phyloP scores from a whole-genome alignment of 2,888 invertebrate species.

The Patella caerulea region DNA sequence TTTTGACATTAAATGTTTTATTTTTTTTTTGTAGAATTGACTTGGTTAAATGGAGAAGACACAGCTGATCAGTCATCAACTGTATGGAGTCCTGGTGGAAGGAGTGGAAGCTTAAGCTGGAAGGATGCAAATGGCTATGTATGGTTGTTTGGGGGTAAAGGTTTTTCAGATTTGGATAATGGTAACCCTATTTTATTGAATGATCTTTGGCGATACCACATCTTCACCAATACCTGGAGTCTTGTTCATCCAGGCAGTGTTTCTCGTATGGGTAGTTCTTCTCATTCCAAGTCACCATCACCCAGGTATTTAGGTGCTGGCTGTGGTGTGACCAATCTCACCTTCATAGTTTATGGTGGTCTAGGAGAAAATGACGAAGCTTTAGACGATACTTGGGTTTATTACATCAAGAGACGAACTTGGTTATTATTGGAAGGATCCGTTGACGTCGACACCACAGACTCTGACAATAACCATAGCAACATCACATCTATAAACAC shows the following conservation, averaged over 20 bases:
- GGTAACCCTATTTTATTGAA: constrained; percentile 43
- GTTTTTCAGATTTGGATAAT: constrained; percentile 33
- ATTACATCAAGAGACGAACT: constrained; percentile 35
- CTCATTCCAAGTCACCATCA: constrained; percentile 29
- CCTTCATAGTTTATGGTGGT: constrained; percentile 60
- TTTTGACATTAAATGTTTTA: background rate
- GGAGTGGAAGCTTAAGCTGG: constrained; percentile 55
- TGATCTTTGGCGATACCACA: constrained; percentile 55
- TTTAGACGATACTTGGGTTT: constrained; percentile 60
- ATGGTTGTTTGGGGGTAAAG: constrained; percentile 61
- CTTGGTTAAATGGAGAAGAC: constrained; percentile 48
- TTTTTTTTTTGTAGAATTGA: constrained; percentile 46
- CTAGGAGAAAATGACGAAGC: constrained; percentile 41
- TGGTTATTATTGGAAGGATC: background rate
- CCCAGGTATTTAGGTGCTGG: constrained; percentile 50
- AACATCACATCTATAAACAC: too few species aligned
- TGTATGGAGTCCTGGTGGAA: constrained; percentile 46
- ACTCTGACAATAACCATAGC: too few species aligned
- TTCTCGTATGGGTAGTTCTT: constrained; percentile 13
- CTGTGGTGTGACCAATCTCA: constrained; percentile 47
- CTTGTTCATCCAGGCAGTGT: constrained; percentile 44
- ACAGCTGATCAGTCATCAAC: constrained; percentile 36
- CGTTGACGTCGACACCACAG: too few species aligned
- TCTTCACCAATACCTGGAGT: constrained; percentile 39
- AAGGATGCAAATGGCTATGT: constrained; percentile 37